Evolutionary conservation across 37 sponge, comb jelly and placozoan species (phyloP).

Genomic region (Hormiphora californensis): DNA sequence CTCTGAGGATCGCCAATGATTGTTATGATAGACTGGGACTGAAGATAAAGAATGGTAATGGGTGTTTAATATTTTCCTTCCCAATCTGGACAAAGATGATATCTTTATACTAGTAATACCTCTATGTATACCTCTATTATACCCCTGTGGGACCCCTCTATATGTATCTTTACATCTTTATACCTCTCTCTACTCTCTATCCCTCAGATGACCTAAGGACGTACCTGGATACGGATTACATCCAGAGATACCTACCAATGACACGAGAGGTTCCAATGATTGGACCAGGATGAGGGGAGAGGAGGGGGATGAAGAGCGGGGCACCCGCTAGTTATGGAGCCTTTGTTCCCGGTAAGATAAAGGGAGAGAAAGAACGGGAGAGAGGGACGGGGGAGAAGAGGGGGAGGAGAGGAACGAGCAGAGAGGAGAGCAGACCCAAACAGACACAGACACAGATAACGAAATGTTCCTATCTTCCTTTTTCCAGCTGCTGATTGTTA

Average conservation of each 20-base stretch:
- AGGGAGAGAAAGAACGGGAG: too few species aligned
- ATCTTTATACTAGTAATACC: too few species aligned
- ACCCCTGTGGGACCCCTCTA: too few species aligned
- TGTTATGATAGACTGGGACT: not conserved
- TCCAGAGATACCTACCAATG: slow-evolving; percentile 6
- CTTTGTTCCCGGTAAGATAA: slow-evolving; percentile 1
- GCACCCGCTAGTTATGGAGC: not conserved
- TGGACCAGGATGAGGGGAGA: not conserved
- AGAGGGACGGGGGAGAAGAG: too few species aligned
- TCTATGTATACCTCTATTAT: too few species aligned
- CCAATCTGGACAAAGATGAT: too few species aligned
- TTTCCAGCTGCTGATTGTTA: slow-evolving; percentile 19
- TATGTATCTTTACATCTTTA: not conserved
- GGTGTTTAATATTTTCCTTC: too few species aligned
- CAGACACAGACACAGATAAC: too few species aligned
- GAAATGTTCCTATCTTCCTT: too few species aligned
- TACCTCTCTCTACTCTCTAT: not conserved
- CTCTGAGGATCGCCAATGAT: slow-evolving; percentile 12
- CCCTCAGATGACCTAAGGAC: not conserved
- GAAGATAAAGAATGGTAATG: slow-evolving; percentile 18
- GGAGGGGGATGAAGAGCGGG: not conserved
- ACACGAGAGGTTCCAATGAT: not conserved
- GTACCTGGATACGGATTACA: not conserved
- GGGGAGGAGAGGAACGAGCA: too few species aligned
- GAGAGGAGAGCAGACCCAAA: too few species aligned